phyloP scores from a whole-genome alignment of 2,797 vertebrate genomes.

The Hoplostethus atlanticus region DNA sequence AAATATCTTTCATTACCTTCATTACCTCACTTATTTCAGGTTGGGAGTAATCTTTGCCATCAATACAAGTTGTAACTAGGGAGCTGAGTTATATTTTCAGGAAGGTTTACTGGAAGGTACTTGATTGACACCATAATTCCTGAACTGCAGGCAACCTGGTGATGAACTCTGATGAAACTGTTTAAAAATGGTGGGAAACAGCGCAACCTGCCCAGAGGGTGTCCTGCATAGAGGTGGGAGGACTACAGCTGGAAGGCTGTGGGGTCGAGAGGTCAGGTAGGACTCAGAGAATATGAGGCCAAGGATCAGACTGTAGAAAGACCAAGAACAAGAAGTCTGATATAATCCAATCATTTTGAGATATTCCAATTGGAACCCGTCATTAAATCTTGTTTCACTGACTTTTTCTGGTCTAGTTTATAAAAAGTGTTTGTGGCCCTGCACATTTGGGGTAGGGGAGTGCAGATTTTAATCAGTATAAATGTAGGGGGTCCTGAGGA shows the following conservation, averaged over 20 bases:
- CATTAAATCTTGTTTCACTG: background rate
- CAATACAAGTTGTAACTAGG: background rate
- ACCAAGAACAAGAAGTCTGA: background rate
- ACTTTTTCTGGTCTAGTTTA: background rate
- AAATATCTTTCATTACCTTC: background rate
- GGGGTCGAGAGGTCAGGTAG: constrained; percentile 1
- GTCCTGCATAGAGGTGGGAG: background rate
- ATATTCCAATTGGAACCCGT: background rate
- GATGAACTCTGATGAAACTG: constrained; percentile 22
- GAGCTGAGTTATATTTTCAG: background rate
- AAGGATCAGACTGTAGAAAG: background rate
- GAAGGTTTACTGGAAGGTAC: background rate
- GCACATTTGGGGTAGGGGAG: background rate
- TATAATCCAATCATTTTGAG: background rate
- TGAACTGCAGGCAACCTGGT: constrained; percentile 16
- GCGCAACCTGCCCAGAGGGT: constrained; percentile 1
- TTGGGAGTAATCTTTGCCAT: background rate
- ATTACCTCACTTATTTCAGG: background rate
- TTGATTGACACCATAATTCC: constrained; percentile 19
- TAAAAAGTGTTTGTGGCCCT: background rate
- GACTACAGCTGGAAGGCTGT: background rate
- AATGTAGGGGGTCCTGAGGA: background rate
- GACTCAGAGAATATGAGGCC: background rate
- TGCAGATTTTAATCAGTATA: too few relatives aligned
- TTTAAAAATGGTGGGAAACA: constrained; percentile 11